Evolutionary conservation across 2,888 invertebrate genomes (phyloP), one percentile per base, ranked within the genome.

Genomic region (Harpalus rubripes): DNA sequence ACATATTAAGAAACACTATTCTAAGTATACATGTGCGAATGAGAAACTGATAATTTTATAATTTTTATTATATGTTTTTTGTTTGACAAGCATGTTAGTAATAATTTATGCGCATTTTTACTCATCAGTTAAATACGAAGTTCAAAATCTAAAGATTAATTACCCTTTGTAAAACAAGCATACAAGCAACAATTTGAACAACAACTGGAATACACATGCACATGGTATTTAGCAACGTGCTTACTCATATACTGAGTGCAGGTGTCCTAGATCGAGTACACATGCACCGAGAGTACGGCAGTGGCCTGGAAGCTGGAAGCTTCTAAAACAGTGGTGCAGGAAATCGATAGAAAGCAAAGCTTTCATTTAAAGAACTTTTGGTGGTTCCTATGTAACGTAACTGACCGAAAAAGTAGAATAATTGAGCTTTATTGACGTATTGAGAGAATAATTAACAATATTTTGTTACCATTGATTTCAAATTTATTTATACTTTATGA

Each of bases 301-400:
- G 72, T 74, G 72, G 88, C 89, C 90, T 90, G 89, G 87, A 88
- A 87, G 89, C 90, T 90, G 89, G 87, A 88, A 87, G 89, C 89
- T 90, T 89, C 90, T 90, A 87, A 87, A 88, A 89, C 88, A 91
- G 91, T 85, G 87, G 88, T 87, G 87, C 90, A 90, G 39, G 91
- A 92, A 91, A 92, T 92, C 92, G 91, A 92, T 92, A 91, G 89
- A 89, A 90, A 2, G 15, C 44, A 41, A 15, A 74, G 72, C 72
- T 63, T 63, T 22, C 72, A 74, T 74, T 74, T 52, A 74, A 44
- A 22, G 8, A 8, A 12, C 44, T 44, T 74, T 74, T 18, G 72
- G 72, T 15, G 72, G 8, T 41, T 44, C 22, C 22, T 26, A 63
- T 8, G 72, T 74, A 52, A 74, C 52, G 44, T 74, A 74, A 74